Evolutionary conservation across 1,140 invertebrate species (phyloP).

Genomic region (Nymphalis io): DNA sequence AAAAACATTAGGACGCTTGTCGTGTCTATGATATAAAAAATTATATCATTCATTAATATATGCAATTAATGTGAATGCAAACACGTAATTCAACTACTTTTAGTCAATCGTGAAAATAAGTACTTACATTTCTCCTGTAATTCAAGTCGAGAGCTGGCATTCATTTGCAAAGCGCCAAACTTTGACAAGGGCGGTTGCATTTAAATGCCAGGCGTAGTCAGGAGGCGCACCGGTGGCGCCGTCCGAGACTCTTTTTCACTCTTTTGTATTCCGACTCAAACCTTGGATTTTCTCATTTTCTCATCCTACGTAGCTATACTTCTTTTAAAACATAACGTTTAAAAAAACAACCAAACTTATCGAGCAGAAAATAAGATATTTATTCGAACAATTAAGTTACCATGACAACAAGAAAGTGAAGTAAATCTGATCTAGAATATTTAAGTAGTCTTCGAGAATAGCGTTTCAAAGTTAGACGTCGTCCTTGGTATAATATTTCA

Average conservation of each 20-base stretch:
- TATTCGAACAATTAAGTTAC: neutral
- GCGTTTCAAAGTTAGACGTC: conserved; percentile 18
- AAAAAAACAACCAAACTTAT: too few species aligned
- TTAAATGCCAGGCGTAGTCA: conserved; percentile 55
- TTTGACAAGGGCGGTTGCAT: conserved; percentile 70
- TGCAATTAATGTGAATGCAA: too few species aligned
- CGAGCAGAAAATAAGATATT: neutral
- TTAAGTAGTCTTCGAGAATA: conserved; percentile 18
- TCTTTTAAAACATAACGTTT: neutral
- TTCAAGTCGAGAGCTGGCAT: conserved; percentile 53
- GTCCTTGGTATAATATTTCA: conserved; percentile 20
- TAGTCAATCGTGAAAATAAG: conserved; percentile 2
- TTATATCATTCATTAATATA: too few species aligned
- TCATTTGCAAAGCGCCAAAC: conserved; percentile 61
- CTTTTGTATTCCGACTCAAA: conserved; percentile 45
- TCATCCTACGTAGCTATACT: neutral
- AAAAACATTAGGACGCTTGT: too few species aligned
- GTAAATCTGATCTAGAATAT: conserved; percentile 14
- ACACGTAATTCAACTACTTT: too few species aligned
- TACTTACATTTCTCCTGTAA: conserved; percentile 27
- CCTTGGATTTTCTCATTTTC: conserved; percentile 41
- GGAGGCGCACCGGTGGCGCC: conserved; percentile 25
- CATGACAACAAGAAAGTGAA: conserved; percentile 2
- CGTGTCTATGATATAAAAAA: too few species aligned
- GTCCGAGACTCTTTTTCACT: conserved; percentile 51